Conservation (phyloP, 1,140 invertebrate species). For the Augochlora pura region DNA sequence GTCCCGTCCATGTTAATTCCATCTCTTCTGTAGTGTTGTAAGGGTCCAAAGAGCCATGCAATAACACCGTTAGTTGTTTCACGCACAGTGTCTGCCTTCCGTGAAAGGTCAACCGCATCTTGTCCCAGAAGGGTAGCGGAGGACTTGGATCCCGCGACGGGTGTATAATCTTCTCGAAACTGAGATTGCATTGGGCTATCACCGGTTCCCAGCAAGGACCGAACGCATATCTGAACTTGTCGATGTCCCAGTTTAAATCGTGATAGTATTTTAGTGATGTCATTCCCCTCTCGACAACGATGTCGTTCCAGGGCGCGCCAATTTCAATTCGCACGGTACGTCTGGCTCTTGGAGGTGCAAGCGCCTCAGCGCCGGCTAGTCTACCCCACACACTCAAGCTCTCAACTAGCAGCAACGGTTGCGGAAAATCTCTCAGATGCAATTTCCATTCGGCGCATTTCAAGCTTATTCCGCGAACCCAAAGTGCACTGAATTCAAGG, state of each 20-base stretch:
- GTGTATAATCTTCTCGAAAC: constrained; percentile 91
- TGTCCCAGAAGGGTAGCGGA: constrained; percentile 98
- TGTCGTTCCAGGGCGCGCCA: constrained; percentile 87
- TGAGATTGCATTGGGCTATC: constrained; percentile 96
- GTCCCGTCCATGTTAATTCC: constrained; percentile 96
- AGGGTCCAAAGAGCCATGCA: constrained; percentile 97
- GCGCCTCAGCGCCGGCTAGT: constrained; percentile 93
- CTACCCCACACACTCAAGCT: constrained; percentile 93
- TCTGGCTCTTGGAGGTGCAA: constrained; percentile 88
- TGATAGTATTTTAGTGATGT: constrained; percentile 98
- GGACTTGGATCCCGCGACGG: constrained; percentile 96
- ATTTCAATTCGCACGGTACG: constrained; percentile 87
- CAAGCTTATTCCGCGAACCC: constrained; percentile 92
- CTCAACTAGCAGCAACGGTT: constrained; percentile 92
- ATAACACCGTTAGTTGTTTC: constrained; percentile 90
- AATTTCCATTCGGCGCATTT: constrained; percentile 92
- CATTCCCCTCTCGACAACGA: constrained; percentile 91
- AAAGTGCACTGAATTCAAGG: constrained; percentile 94
- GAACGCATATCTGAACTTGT: constrained; percentile 94
- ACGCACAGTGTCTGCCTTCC: constrained; percentile 94
- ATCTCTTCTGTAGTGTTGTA: constrained; percentile 99
- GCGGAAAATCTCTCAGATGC: constrained; percentile 96
- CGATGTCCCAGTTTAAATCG: constrained; percentile 97
- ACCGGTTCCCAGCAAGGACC: constrained; percentile 99
- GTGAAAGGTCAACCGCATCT: constrained; percentile 95